These are phyloP conservation scores for Brachyrhaphis roseni DNA, from an alignment of 2,797 vertebrate genomes.

Conservation along the genomic window DNA sequence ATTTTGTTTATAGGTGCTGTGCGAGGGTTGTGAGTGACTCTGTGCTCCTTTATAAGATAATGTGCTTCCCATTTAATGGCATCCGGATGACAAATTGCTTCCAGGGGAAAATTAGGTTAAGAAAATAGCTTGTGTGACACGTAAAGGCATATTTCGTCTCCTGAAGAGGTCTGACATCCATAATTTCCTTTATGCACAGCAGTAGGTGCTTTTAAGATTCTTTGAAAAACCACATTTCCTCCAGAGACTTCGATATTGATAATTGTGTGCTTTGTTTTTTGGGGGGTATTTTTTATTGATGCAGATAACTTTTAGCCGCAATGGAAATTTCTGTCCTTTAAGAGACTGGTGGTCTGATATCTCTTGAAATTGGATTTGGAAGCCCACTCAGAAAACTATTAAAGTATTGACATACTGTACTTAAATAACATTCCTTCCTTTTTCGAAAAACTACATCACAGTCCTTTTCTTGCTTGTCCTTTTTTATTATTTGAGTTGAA, in stretches of 20 bases:
- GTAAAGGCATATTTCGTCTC: slow-evolving; percentile 71
- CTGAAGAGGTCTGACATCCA: slow-evolving; percentile 67
- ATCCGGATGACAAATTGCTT: slow-evolving; percentile 86
- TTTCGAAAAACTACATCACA: slow-evolving; percentile 46
- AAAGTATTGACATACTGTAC: background rate
- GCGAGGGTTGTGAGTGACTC: slow-evolving; percentile 82
- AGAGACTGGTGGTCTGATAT: slow-evolving; percentile 27
- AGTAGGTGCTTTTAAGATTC: slow-evolving; percentile 29
- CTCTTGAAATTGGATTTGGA: slow-evolving; percentile 43
- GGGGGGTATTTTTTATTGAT: slow-evolving; percentile 17
- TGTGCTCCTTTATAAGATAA: slow-evolving; percentile 85
- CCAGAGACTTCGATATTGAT: slow-evolving; percentile 3
- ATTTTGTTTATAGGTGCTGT: slow-evolving; percentile 84
- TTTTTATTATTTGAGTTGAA: slow-evolving; percentile 59
- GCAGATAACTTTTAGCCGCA: slow-evolving; percentile 5
- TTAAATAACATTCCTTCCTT: background rate
- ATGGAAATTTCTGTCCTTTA: slow-evolving; percentile 39
- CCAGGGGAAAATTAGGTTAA: slow-evolving; percentile 79
- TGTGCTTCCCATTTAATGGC: slow-evolving; percentile 83
- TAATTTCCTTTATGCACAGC: slow-evolving; percentile 56
- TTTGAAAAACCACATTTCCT: slow-evolving; percentile 24
- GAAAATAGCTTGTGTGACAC: slow-evolving; percentile 79
- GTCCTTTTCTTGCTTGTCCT: slow-evolving; percentile 60
- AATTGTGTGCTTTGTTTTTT: background rate
- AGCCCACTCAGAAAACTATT: slow-evolving; percentile 45